Evolutionary conservation across 2,797 vertebrate species (phyloP).

Genomic region (Pangasius sanitwongsei): DNA sequence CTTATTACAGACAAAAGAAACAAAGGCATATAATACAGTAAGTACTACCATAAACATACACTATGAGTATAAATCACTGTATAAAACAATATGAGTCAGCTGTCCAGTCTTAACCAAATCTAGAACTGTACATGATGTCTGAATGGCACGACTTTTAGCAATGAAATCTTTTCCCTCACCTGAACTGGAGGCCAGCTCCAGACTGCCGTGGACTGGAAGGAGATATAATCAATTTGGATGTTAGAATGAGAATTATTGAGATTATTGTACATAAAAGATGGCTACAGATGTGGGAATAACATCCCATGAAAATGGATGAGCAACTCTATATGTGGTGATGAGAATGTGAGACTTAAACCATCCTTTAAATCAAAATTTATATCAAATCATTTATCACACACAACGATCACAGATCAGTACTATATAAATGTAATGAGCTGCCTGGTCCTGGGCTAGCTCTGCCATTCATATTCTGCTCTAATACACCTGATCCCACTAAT

Average conservation of each 20-base stretch:
- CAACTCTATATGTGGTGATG: background rate
- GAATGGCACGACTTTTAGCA: background rate
- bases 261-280: background rate
- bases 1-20: background rate
- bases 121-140: background rate
- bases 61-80: background rate
- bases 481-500: background rate
- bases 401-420: background rate
- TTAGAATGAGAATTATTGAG: background rate
- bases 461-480: background rate
- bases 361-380: background rate
- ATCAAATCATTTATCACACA: background rate
- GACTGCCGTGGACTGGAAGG: constrained; percentile 63
- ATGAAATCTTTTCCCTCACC: constrained; percentile 64
- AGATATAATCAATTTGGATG: constrained; percentile 36
- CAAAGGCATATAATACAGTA: background rate
- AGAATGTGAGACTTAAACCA: background rate
- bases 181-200: constrained; percentile 59
- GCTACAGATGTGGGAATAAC: background rate
- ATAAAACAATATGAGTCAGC: background rate
- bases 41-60: background rate
- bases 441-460: background rate
- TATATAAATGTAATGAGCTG: background rate
- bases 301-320: background rate
- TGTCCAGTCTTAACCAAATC: background rate